Evolutionary conservation across 2,888 invertebrate species (phyloP), one percentile per base, ranked within the genome.

Genomic region (Tachina grossa): DNA sequence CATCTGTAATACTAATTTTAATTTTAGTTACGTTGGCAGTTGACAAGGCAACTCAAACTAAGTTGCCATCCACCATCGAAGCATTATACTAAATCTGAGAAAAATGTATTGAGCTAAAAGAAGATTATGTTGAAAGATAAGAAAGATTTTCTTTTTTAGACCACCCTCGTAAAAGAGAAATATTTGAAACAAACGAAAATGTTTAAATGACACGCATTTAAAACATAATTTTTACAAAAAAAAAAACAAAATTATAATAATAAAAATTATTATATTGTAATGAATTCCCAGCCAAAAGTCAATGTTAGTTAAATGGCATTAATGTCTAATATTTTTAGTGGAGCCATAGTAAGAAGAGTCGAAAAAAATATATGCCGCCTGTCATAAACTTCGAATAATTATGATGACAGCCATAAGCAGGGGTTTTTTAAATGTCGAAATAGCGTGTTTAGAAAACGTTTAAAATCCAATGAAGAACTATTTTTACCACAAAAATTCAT

Each of bases 131-230:
- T n/a, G 39, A 22, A 14, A 39, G 39, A 55, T 10, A n/a, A 57
- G 51, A 4, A 31, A 31, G 31, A 31, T 4, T 31, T 31, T 31
- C 2, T 31, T 31, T 31, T 31, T 31, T 31, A 4, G 31, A 31
- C 6, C 31, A 31, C 6, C 31, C 31, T 31, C 31, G 41, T 19
- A 47, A 22, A 63, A 45, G 11, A 5, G 47, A 82, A 68, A 22
- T 76, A 63, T 63, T 66, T 59, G 6, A 59, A 76, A n/a, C 51
- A 55, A 69, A 59, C 10, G 53, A 61, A 85, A 85, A 85, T 85
- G 83, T 85, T 80, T 65, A 19, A 83, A 68, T 83, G 66, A 19
- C 85, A 85, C 83, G 85, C 79, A 83, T 80, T 80, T 68, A 9
- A 76, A 61, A 76, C 75, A 83, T 85, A 72, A 85, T 74, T 72